Percentiles rank a stretch among this genome's conserved stretches.
Evolutionary conservation across 1,140 invertebrate species (phyloP).

Genomic region (Polyergus mexicanus): DNA sequence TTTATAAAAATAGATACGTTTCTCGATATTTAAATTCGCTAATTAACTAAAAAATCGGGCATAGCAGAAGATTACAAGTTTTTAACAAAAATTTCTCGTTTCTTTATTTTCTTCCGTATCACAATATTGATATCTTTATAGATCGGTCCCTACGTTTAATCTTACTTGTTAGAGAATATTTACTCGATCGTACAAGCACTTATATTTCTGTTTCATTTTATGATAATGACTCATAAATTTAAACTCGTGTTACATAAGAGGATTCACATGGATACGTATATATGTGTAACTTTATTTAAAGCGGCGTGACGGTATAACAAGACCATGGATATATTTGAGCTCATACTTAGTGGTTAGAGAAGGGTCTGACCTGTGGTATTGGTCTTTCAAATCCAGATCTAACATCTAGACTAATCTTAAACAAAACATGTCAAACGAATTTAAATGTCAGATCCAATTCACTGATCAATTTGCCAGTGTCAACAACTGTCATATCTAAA

Average conservation of each 20-base stretch:
- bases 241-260: not conserved
- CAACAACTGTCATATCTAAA: not conserved
- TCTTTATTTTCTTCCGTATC: not conserved
- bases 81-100: not conserved
- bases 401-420: conserved; percentile 14
- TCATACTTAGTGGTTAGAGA: conserved; percentile 54
- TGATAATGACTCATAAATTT: not conserved
- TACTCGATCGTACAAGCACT: not conserved
- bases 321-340: conserved; percentile 42
- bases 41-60: not conserved
- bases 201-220: not conserved
- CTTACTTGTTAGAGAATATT: not conserved
- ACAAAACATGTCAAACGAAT: conserved; percentile 30
- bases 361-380: conserved; percentile 45
- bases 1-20: not conserved
- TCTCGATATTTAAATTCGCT: not conserved
- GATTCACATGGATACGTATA: not conserved
- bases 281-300: conserved; percentile 15
- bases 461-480: not conserved
- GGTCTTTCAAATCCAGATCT: conserved; percentile 13
- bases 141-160: not conserved
- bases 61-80: not conserved
- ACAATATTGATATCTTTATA: not conserved
- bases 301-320: conserved; percentile 17
- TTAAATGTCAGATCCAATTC: conserved; percentile 23